These are phyloP conservation scores for Thyatira batis DNA, from an alignment of 2,888 invertebrate species.

Conservation along the genomic window DNA sequence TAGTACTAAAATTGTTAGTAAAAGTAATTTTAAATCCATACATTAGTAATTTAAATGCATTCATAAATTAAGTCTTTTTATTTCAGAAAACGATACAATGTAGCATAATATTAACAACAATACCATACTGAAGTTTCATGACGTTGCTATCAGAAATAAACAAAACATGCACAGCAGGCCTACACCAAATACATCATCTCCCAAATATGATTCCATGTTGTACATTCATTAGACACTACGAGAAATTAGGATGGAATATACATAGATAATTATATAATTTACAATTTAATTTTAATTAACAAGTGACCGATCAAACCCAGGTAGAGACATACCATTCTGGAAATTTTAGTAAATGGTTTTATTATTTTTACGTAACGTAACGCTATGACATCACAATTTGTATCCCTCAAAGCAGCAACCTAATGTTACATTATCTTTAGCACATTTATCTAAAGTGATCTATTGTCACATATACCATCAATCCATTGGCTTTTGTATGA, in stretches of 20 bases:
- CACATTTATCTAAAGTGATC: no score
- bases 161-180: conserved; percentile 42
- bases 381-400: no score
- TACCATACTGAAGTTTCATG: conserved; percentile 64
- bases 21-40: neutral
- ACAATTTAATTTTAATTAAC: neutral
- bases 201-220: conserved; percentile 13
- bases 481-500: no score
- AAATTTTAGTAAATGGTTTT: neutral
- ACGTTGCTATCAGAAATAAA: conserved; percentile 48
- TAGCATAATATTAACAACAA: conserved; percentile 78
- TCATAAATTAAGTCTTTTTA: conserved; percentile 79
- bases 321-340: neutral
- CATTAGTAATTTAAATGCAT: conserved; percentile 12
- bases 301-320: neutral
- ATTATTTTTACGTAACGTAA: no score
- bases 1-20: neutral
- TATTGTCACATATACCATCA: no score
- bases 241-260: neutral
- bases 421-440: no score
- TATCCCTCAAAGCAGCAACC: no score
- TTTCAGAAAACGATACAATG: conserved; percentile 80
- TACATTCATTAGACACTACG: neutral
- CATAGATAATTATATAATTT: neutral
- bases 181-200: conserved; percentile 47